These are phyloP conservation scores for Stylophora pistillata DNA, from an alignment of 64 coral and sea anemone species.

Conservation along the genomic window DNA sequence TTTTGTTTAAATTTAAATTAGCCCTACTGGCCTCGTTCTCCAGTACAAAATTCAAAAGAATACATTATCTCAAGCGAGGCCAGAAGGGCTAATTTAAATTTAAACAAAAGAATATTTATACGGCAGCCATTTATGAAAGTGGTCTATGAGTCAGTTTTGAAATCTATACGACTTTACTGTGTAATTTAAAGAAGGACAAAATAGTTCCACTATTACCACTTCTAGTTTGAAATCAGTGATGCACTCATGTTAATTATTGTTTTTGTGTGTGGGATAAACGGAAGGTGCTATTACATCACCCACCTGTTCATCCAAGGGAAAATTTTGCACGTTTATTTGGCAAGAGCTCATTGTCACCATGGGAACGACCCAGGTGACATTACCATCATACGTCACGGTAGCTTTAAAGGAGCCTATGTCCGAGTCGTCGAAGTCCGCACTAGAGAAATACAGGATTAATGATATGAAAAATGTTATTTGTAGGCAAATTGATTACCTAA, in stretches of 20 bases:
- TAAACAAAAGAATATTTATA: no score
- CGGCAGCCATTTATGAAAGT: no score
- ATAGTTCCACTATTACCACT: no score
- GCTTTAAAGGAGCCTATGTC: constrained; percentile 39
- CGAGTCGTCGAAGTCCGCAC: constrained; percentile 13
- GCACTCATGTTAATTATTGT: background rate
- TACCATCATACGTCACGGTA: constrained; percentile 62
- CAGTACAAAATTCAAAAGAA: no score
- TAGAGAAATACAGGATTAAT: background rate
- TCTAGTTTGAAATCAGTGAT: background rate
- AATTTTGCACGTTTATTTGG: constrained; percentile 82
- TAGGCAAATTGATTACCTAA: no score
- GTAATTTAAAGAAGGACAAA: no score
- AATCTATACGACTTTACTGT: no score
- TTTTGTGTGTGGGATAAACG: background rate
- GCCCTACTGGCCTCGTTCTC: no score
- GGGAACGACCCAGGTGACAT: constrained; percentile 70
- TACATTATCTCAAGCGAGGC: no score
- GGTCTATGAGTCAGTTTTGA: no score
- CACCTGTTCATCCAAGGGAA: constrained; percentile 97
- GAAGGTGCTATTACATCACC: background rate
- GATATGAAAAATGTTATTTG: background rate
- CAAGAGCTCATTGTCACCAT: constrained; percentile 86
- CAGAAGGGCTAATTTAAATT: no score
- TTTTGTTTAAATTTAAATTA: no score